phyloP scores from a whole-genome alignment of 2,888 invertebrate species.

The Terebella lapidaria region DNA sequence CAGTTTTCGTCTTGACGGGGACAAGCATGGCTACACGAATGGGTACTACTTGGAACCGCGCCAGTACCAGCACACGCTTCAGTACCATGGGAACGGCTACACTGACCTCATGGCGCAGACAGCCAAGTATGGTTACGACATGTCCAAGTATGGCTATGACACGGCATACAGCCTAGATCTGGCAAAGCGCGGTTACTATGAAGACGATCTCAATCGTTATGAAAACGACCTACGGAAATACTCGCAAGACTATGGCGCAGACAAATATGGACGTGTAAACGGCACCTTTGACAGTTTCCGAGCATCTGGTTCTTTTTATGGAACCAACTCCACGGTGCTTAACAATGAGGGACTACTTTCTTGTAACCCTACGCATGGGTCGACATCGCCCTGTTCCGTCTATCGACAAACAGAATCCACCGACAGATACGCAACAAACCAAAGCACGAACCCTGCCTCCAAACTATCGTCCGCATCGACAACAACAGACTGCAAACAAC shows the following conservation, averaged over 20 bases:
- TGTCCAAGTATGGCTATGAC: constrained; percentile 38
- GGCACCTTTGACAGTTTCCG: constrained; percentile 27
- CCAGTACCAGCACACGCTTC: constrained; percentile 45
- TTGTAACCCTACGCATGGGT: constrained; percentile 8
- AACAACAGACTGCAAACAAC: constrained; percentile 5
- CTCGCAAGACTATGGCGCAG: constrained; percentile 24
- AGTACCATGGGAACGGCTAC: constrained; percentile 44
- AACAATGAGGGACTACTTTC: constrained; percentile 13
- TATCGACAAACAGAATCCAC: constrained; percentile 10
- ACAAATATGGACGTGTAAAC: constrained; percentile 34
- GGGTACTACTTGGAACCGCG: constrained; percentile 47
- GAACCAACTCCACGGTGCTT: constrained; percentile 10
- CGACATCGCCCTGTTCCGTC: constrained; percentile 18
- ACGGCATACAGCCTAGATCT: constrained; percentile 41
- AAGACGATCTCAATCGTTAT: constrained; percentile 34
- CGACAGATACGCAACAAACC: constrained; percentile 5
- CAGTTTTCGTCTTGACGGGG: constrained; percentile 39
- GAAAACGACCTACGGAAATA: constrained; percentile 40
- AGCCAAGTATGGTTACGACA: constrained; percentile 42
- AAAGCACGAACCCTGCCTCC: neutral
- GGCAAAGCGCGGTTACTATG: constrained; percentile 42
- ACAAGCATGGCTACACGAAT: constrained; percentile 42
- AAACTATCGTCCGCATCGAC: neutral
- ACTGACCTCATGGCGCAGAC: constrained; percentile 43
- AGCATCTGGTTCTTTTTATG: constrained; percentile 10